phyloP scores from a whole-genome alignment of 2,797 vertebrate genomes.

The Galagoides demidoff region DNA sequence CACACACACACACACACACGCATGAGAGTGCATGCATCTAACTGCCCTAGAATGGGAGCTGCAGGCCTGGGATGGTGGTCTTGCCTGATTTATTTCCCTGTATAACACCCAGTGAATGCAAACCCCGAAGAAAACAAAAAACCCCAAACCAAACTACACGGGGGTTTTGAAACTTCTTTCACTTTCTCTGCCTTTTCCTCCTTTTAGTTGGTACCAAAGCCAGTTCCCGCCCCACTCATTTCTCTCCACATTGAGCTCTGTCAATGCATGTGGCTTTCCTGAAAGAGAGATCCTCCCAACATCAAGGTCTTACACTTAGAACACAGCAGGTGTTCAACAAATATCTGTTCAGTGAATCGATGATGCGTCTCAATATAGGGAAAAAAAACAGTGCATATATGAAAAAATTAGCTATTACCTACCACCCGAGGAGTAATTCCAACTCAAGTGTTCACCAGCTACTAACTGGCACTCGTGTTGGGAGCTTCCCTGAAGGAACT shows the following conservation, averaged over 20 bases:
- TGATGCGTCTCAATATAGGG: not conserved
- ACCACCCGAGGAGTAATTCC: not conserved
- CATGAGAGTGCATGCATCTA: accelerated
- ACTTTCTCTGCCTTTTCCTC: not conserved
- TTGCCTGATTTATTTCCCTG: not conserved
- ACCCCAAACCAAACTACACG: not conserved
- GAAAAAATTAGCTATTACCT: not conserved
- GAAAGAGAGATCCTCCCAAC: not conserved
- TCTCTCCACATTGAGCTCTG: not conserved
- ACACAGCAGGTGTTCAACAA: not conserved
- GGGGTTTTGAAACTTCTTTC: not conserved
- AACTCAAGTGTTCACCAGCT: not conserved
- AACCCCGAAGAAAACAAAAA: not conserved
- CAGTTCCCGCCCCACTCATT: not conserved
- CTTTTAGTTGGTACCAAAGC: not conserved
- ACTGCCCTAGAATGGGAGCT: not conserved
- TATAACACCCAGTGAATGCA: not conserved
- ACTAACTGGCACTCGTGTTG: not conserved
- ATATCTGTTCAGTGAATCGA: not conserved
- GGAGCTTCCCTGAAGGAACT: not conserved
- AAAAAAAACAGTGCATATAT: not conserved
- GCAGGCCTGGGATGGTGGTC: not conserved
- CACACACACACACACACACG: not conserved
- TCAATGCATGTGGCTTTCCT: not conserved
- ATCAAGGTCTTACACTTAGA: not conserved